These are phyloP conservation scores for Cheilosia vulpina DNA, from an alignment of 2,888 invertebrate species.

Conservation along the genomic window DNA sequence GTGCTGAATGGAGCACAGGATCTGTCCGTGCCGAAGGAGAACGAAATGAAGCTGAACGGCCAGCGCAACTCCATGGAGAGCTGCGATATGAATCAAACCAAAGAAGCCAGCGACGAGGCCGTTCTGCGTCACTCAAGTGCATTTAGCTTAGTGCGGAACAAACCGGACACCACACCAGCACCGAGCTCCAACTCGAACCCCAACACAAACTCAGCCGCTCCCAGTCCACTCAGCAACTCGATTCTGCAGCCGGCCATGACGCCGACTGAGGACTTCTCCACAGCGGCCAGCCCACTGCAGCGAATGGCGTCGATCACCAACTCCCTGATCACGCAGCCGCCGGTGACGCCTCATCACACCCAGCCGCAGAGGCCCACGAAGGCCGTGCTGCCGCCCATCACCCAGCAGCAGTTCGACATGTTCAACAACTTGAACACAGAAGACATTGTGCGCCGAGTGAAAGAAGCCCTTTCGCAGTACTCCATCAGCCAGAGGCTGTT, in stretches of 20 bases:
- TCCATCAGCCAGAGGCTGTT: slow-evolving; percentile 99
- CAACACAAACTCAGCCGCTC: slow-evolving; percentile 89
- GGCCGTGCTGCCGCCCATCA: slow-evolving; percentile 98
- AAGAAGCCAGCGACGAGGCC: slow-evolving; percentile 77
- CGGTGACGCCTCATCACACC: slow-evolving; percentile 92
- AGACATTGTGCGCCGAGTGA: slow-evolving; percentile 98
- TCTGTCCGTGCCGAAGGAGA: slow-evolving; percentile 92
- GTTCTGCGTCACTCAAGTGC: slow-evolving; percentile 85
- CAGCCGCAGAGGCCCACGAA: slow-evolving; percentile 95
- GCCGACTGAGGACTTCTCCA: slow-evolving; percentile 91
- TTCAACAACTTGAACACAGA: slow-evolving; percentile 99
- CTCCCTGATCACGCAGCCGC: slow-evolving; percentile 95
- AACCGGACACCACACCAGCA: slow-evolving; percentile 86
- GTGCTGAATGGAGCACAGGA: slow-evolving; percentile 90
- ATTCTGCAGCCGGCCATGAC: slow-evolving; percentile 93
- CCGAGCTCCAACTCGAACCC: slow-evolving; percentile 78
- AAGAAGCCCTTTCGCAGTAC: slow-evolving; percentile 97
- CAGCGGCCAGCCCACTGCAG: slow-evolving; percentile 96
- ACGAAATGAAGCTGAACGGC: slow-evolving; percentile 84
- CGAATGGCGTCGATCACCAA: slow-evolving; percentile 99
- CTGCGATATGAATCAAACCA: slow-evolving; percentile 73
- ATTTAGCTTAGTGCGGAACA: slow-evolving; percentile 93
- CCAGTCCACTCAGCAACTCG: slow-evolving; percentile 93
- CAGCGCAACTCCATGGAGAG: slow-evolving; percentile 81
- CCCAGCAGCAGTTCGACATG: slow-evolving; percentile 99